Base-by-base conservation (phyloP, 2,797 vertebrate genomes). In the Glyptemys insculpta region DNA sequence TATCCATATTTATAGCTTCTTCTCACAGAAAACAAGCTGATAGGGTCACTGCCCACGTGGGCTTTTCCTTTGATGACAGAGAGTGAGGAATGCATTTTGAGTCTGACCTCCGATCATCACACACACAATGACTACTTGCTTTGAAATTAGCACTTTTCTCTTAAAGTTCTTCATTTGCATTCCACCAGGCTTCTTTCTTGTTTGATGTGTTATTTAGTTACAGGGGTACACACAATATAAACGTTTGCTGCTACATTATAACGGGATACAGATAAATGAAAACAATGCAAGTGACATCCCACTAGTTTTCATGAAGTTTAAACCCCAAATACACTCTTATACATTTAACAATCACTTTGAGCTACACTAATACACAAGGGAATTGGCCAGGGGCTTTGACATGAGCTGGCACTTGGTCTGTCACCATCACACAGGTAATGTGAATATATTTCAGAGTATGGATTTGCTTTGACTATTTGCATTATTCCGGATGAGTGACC, bases 381-480 rank as follows among this genome's bases (percentile, higher is more conserved):
- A 34, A 62, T 15, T 62, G 31, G 29, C 14, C 31, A 15, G 31
- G 29, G 31, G 59, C 59, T 62, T 34, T 16, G 31, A 31, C 6
- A 29, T 62, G 59, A 62, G 59, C 59, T 62, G 59, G 31, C 59
- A 62, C 6, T 29, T 62, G 12, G 59, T 62, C 59, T 34, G 31
- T 29, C 31, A 62, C 6, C 31, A 34, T 62, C 59, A 62, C 59
- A 34, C 59, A 62, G 31, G n/a, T 68, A 76, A 76, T 0, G 0
- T 6, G 59, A 84, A 34, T 57, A 2, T 85, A 1, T 81, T 68
- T 49, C 12, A 10, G 53, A 0, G 16, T 1, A 53, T 0, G 3
- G 85, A 78, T 31, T 44, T 78, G n/a, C 0, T 5, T 76, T 0
- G 1, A 8, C 0, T 1, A 3, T 34, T 89, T 49, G 16, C 74